A percentile compares a stretch with the other conserved stretches of the same genome.
phyloP scores from a whole-genome alignment of 2,113 vertebrate genomes.

The Gambusia holbrooki region DNA sequence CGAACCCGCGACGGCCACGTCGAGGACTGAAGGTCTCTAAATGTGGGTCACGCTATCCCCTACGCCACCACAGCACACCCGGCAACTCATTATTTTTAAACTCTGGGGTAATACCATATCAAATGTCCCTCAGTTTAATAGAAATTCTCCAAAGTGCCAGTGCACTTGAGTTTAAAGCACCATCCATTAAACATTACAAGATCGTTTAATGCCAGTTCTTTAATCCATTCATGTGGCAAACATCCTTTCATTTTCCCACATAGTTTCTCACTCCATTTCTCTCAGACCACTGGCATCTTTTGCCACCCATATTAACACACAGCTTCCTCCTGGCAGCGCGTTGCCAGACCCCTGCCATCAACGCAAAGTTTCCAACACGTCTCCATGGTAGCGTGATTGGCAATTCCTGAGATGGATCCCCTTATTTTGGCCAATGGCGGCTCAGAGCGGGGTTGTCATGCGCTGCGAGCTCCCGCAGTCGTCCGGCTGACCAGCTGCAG shows the following conservation, averaged over 20 bases:
- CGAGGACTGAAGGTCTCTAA: no score
- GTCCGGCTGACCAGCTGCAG: slow-evolving; percentile 48
- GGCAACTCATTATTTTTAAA: no score
- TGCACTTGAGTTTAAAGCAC: no score
- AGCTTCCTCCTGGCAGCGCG: slow-evolving; percentile 77
- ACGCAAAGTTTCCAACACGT: slow-evolving; percentile 62
- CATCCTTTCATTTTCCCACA: slow-evolving; percentile 68
- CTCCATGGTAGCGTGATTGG: slow-evolving; percentile 75
- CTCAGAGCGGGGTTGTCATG: slow-evolving; percentile 51
- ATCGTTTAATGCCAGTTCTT: slow-evolving; percentile 57
- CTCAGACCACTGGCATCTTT: slow-evolving; percentile 61
- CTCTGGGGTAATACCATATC: no score
- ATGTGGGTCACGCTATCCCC: no score
- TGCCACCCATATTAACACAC: slow-evolving; percentile 72
- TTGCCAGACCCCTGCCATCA: slow-evolving; percentile 63
- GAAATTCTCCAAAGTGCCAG: no score
- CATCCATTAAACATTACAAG: slow-evolving; percentile 1
- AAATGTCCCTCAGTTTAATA: no score
- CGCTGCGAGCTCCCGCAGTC: slow-evolving; percentile 44
- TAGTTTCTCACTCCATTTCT: slow-evolving; percentile 47
- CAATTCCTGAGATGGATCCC: slow-evolving; percentile 69
- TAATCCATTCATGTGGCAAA: slow-evolving; percentile 59
- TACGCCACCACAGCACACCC: no score
- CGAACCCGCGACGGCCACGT: no score
- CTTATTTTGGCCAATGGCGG: slow-evolving; percentile 59